These are phyloP conservation scores for Myocastor coypus DNA, from an alignment of 2,113 vertebrate species.

Conservation along the genomic window DNA sequence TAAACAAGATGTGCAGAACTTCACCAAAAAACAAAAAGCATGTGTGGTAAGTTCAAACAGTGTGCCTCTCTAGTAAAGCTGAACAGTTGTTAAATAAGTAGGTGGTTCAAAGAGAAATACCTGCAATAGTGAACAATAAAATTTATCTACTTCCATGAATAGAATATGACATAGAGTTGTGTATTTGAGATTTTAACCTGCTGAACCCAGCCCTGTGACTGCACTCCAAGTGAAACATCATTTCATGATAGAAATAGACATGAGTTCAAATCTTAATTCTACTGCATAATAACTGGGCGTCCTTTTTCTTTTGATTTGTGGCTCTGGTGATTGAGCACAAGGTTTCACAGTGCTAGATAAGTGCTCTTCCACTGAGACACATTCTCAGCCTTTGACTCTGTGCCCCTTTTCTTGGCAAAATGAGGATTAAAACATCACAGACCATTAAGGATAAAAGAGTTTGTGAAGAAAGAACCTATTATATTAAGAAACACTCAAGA, in stretches of 20 bases:
- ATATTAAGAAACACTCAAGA: neutral
- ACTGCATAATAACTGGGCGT: neutral
- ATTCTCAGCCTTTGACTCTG: neutral
- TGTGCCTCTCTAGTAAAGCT: neutral
- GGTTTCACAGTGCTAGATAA: neutral
- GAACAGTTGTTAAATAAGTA: neutral
- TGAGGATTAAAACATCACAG: neutral
- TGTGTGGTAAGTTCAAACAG: neutral
- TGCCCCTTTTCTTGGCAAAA: conserved; percentile 39
- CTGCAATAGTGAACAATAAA: neutral
- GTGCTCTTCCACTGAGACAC: neutral
- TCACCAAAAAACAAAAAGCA: neutral
- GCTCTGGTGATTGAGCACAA: neutral
- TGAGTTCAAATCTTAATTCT: conserved; percentile 17
- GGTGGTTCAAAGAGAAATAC: neutral
- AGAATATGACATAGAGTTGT: neutral
- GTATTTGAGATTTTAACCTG: neutral
- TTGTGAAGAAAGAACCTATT: neutral
- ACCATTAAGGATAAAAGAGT: neutral
- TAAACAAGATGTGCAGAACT: neutral
- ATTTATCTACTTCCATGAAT: neutral
- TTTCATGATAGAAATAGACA: neutral
- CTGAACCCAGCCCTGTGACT: neutral
- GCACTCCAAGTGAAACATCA: conserved; percentile 4
- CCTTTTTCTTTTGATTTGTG: neutral